Conservation (phyloP, 2,113 vertebrate species). For the Noctilio leporinus region DNA sequence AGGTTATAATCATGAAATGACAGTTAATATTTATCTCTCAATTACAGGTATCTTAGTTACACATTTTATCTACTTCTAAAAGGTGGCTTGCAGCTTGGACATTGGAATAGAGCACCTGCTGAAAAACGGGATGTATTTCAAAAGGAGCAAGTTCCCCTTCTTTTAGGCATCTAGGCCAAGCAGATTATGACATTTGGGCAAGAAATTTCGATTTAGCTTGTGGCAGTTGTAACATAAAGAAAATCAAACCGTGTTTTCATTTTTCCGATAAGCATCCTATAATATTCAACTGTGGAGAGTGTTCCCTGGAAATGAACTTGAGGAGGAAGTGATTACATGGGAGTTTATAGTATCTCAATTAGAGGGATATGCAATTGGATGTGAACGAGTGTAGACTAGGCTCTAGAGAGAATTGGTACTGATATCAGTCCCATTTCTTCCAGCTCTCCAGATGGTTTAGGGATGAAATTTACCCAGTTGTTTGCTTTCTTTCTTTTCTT, state of each 20-base stretch:
- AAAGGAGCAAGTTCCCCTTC: background rate
- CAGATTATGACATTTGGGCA: background rate
- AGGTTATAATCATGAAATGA: background rate
- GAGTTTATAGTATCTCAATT: slow-evolving; percentile 56
- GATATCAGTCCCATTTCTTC: slow-evolving; percentile 40
- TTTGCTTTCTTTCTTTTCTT: background rate
- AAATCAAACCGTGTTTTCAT: background rate
- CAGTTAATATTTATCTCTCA: background rate
- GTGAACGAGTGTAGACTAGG: slow-evolving; percentile 38
- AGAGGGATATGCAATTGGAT: slow-evolving; percentile 42
- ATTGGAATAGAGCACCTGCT: background rate
- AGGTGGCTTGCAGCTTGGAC: background rate
- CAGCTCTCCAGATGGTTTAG: slow-evolving; percentile 55
- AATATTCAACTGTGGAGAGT: background rate
- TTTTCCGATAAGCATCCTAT: slow-evolving; percentile 34
- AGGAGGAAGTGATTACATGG: slow-evolving; percentile 47
- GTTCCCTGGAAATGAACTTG: slow-evolving; percentile 48
- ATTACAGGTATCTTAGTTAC: background rate
- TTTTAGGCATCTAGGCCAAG: background rate
- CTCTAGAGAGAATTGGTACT: slow-evolving; percentile 42
- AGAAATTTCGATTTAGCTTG: slow-evolving; percentile 44
- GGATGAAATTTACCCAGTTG: slow-evolving; percentile 41
- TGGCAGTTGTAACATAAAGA: background rate
- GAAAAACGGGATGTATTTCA: slow-evolving; percentile 8
- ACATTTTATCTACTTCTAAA: slow-evolving; percentile 14